phyloP scores from a whole-genome alignment of 2,888 invertebrate species.

The Aporophyla lueneburgensis region DNA sequence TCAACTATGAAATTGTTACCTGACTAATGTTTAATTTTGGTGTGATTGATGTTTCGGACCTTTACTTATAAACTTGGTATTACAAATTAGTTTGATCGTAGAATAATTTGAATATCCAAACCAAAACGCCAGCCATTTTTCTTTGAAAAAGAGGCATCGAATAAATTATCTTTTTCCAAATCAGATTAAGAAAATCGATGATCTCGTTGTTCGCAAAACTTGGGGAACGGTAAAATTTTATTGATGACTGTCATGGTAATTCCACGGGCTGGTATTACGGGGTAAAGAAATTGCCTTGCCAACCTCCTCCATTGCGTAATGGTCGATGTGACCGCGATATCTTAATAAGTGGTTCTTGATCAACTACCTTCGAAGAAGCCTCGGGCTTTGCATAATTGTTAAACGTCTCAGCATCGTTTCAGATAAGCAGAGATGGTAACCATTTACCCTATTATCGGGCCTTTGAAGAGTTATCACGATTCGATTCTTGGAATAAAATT shows the following conservation, averaged over 20 bases:
- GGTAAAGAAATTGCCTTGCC: constrained; percentile 78
- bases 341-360: constrained; percentile 89
- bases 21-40: constrained; percentile 78
- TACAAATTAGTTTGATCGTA: constrained; percentile 41
- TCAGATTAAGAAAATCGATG: constrained; percentile 80
- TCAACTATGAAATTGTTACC: constrained; percentile 89
- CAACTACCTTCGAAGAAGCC: constrained; percentile 80
- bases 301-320: constrained; percentile 80
- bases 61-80: constrained; percentile 48
- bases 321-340: constrained; percentile 87
- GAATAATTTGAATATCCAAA: constrained; percentile 45
- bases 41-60: constrained; percentile 82
- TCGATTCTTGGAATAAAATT: constrained; percentile 61
- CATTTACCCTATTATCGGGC: constrained; percentile 67
- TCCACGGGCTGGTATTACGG: constrained; percentile 75
- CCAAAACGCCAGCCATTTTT: constrained; percentile 19
- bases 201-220: constrained; percentile 80
- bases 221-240: constrained; percentile 83
- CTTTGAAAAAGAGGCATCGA: constrained; percentile 31
- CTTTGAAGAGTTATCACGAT: constrained; percentile 62
- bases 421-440: constrained; percentile 66
- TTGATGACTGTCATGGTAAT: constrained; percentile 84
- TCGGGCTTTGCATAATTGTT: constrained; percentile 87
- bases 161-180: constrained; percentile 64
- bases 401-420: constrained; percentile 71